Base-by-base conservation (phyloP, 2,797 vertebrate genomes). In the Thamnophis elegans region DNA sequence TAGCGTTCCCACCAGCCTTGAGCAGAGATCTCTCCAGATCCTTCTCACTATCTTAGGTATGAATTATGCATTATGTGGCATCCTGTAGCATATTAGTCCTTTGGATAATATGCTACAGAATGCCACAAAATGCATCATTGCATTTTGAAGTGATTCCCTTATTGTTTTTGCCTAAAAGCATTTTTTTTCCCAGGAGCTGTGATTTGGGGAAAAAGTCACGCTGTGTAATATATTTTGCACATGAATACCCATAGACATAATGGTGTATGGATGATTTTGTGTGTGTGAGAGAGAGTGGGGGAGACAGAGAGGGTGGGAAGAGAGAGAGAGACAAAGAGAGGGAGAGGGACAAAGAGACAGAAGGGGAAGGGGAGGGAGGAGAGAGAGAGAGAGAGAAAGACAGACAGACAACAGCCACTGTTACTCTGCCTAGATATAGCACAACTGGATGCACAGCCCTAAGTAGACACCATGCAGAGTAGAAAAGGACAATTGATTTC, bases 401-500 rank as follows among this genome's bases (percentile, higher is more conserved):
- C 32, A 82, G 88, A 92, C 12, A 12, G 16, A 47, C 25, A n/a
- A 18, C 32, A n/a, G 82, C n/a, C 53, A 16, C 68, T 54, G 59
- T 96, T 97, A 96, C 95, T 97, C 96, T 97, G 95, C 97, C 95
- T 94, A 65, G 96, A 97, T 96, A 97, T 86, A 91, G 96, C 96
- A 96, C 97, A 97, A 97, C 87, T 90, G 95, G 59, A 94, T 96
- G 90, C 95, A 94, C 20, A 22, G 94, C 95, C 87, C 94, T 90
- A 93, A 89, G 28, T 32, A 94, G 94, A 93, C 1, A 54, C 73
- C 92, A 93, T 0, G 28, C 95, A 94, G 68, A 92, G 56, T 12
- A 94, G 92, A 86, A 1, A 0, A 93, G 90, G 73, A 65, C 93
- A n/a, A 93, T 82, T 92, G 87, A 26, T 89, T 3, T 89, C 8